Conservation (phyloP, 2,113 vertebrate species). For the Gymnarchus niloticus region DNA sequence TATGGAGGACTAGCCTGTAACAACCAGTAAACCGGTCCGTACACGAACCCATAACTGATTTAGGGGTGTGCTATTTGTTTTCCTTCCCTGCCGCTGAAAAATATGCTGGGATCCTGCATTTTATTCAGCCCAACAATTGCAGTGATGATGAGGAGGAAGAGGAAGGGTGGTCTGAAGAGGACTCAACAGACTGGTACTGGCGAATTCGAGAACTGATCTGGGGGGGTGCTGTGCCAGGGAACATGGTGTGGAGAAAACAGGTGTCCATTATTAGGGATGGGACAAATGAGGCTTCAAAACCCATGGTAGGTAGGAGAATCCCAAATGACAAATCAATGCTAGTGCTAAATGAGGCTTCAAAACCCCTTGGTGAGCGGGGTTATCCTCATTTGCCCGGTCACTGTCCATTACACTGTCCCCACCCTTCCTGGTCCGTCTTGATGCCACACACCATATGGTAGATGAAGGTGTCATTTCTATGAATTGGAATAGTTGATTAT, state of each 20-base stretch:
- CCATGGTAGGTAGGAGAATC: no score
- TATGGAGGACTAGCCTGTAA: not conserved
- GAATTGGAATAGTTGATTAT: no score
- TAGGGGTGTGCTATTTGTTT: conserved; percentile 22
- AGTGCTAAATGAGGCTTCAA: no score
- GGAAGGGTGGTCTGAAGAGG: not conserved
- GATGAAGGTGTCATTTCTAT: no score
- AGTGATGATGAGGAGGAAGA: not conserved
- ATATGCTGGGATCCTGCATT: not conserved
- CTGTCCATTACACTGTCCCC: not conserved
- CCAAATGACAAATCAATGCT: no score
- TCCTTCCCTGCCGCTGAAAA: conserved; percentile 22
- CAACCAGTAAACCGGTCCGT: not conserved
- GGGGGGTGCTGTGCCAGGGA: no score
- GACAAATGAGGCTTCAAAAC: no score
- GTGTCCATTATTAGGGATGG: no score
- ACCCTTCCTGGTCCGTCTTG: not conserved
- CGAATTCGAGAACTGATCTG: no score
- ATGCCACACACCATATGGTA: not conserved
- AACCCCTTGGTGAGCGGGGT: no score
- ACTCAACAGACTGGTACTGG: no score
- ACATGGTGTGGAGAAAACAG: not conserved
- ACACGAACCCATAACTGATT: conserved; percentile 12
- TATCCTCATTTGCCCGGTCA: no score
- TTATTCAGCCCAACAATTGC: conserved; percentile 19